These are phyloP conservation scores for Elysia crispata DNA, from an alignment of 2,888 invertebrate genomes.

Conservation along the genomic window DNA sequence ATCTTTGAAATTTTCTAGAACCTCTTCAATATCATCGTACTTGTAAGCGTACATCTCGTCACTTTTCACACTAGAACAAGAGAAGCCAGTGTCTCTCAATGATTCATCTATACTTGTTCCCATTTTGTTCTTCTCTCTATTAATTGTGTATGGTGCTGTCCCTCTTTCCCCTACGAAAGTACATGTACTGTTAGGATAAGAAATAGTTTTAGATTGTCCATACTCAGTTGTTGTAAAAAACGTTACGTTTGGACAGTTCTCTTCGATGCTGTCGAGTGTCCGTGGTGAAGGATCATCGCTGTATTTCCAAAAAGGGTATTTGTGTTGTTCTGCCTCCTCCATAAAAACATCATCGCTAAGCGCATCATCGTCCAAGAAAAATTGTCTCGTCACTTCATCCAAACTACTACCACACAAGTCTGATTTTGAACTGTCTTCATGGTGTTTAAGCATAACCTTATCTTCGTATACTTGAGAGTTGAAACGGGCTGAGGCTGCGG, in stretches of 20 bases:
- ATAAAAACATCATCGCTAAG: slow-evolving; percentile 48
- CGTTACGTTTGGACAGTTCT: not conserved
- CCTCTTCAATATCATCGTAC: not conserved
- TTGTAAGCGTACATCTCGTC: not conserved
- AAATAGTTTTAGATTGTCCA: too few species aligned
- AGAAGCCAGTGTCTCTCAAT: too few species aligned
- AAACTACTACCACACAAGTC: slow-evolving; percentile 40
- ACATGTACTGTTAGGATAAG: not conserved
- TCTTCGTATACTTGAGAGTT: not conserved
- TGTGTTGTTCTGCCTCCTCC: slow-evolving; percentile 9
- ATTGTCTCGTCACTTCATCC: slow-evolving; percentile 40
- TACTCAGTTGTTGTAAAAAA: too few species aligned
- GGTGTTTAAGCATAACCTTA: not conserved
- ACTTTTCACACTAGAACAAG: too few species aligned
- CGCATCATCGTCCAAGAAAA: slow-evolving; percentile 45
- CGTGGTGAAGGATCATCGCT: not conserved
- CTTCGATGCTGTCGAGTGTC: not conserved
- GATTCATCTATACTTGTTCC: too few species aligned
- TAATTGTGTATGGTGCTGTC: not conserved
- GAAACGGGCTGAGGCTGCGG: slow-evolving; percentile 9
- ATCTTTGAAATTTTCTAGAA: not conserved
- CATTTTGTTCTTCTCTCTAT: too few species aligned
- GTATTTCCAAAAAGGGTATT: not conserved
- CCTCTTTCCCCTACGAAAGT: not conserved
- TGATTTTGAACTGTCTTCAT: slow-evolving; percentile 24